Evolutionary conservation across 2,888 invertebrate genomes (phyloP), one percentile per base, ranked within the genome.

Genomic region (Cordilura impudica): DNA sequence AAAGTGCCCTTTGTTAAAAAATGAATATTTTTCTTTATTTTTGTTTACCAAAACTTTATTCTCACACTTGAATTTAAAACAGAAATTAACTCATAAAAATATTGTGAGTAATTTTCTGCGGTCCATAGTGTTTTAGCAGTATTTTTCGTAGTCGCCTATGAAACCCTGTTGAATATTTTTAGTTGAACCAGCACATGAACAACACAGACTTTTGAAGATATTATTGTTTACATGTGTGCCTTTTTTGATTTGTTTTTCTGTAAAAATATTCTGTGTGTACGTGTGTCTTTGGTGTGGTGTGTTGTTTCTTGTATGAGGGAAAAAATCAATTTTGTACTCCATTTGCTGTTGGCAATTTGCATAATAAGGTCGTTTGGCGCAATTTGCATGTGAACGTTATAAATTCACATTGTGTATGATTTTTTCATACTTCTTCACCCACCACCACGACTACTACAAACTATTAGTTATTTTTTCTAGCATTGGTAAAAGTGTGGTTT

Each of bases 331-430:
- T 88, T 89, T 84, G 87, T 88, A 88, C 87, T 85, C 87, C 88
- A 89, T 89, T 88, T 89, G 88, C 89, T 88, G 87, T 87, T 88
- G 87, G 87, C 88, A 87, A 89, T 88, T 88, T 88, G 88, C 88
- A 88, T 88, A 89, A 89, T 89, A 89, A 89, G 88, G 88, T 87
- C 88, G 88, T 89, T 88, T 89, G 86, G 88, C 87, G 84, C 89
- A 88, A 89, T 88, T 89, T 88, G 86, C 88, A 88, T 88, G 87
- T 85, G 88, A 87, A 89, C 88, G 87, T 86, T 86, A 88, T 88
- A 88, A 87, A 88, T 86, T 88, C 84, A 84, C 84, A 45, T 43
- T 53, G 82, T 79, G 70, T 72, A 82, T 83, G 4, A n/a, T 16
- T 60, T 23, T 54, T 56, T 63, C 10, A 26, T 12, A 16, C 16